Percentiles rank a stretch among this genome's conserved stretches.
phyloP scores from a whole-genome alignment of 2,113 vertebrate species.

The Cyprinodon variegatus region DNA sequence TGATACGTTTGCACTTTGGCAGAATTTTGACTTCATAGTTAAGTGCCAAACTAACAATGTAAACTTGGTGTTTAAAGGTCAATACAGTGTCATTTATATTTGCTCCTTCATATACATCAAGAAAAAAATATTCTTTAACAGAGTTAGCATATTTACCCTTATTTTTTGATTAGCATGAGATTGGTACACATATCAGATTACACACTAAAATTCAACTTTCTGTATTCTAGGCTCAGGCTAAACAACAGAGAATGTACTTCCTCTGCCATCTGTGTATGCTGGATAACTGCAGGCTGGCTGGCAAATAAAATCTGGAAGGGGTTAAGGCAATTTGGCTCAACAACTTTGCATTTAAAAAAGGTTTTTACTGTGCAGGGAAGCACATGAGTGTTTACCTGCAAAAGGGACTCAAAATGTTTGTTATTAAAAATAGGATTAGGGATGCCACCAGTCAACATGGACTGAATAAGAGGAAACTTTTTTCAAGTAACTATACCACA shows the following conservation, averaged over 20 bases:
- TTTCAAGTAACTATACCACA: not conserved
- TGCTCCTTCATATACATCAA: too few relatives aligned
- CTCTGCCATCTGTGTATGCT: slow-evolving; percentile 14
- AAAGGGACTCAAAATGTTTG: not conserved
- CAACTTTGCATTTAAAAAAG: slow-evolving; percentile 5
- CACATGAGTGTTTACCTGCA: slow-evolving; percentile 7
- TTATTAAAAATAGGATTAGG: not conserved
- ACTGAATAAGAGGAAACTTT: not conserved
- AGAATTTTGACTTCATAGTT: too few relatives aligned
- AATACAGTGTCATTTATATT: too few relatives aligned
- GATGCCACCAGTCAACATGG: not conserved
- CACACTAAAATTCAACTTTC: not conserved
- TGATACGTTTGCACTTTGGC: too few relatives aligned
- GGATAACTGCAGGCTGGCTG: slow-evolving; percentile 10
- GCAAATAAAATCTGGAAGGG: slow-evolving; percentile 8
- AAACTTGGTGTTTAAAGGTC: too few relatives aligned
- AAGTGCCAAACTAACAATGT: too few relatives aligned
- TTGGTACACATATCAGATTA: too few relatives aligned
- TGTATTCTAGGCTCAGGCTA: slow-evolving; percentile 10
- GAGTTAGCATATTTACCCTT: too few relatives aligned
- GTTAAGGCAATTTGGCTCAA: slow-evolving; percentile 22
- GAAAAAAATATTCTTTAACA: too few relatives aligned
- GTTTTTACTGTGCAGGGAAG: slow-evolving; percentile 28
- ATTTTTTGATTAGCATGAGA: too few relatives aligned
- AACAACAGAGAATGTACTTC: slow-evolving; percentile 6